phyloP scores from a whole-genome alignment of 2,113 vertebrate genomes.

The Calonectris borealis region DNA sequence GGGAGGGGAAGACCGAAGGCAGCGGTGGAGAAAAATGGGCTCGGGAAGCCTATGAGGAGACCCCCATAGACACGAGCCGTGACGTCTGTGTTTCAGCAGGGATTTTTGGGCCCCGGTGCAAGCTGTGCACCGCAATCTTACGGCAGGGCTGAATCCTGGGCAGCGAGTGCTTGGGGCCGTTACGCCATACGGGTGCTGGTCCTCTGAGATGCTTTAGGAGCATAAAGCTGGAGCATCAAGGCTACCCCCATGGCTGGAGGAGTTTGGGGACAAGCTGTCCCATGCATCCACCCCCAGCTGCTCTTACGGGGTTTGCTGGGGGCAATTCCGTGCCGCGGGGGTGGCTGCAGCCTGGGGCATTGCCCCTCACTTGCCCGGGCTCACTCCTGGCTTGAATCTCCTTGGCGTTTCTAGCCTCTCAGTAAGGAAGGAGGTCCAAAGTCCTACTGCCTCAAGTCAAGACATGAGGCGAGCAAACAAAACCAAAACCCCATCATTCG shows the following conservation, averaged over 20 bases:
- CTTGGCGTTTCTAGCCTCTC: neutral
- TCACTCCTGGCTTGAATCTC: neutral
- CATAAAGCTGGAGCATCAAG: neutral
- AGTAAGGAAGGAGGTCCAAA: neutral
- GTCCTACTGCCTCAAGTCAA: neutral
- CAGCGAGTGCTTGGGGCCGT: neutral
- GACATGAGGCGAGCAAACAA: neutral
- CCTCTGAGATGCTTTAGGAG: neutral
- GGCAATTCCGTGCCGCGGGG: neutral
- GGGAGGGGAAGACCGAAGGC: neutral
- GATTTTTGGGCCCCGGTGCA: neutral
- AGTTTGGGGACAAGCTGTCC: neutral
- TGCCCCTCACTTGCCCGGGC: neutral
- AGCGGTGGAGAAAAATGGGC: neutral
- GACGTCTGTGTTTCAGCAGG: neutral
- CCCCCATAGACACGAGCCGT: accelerated
- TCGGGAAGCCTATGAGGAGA: neutral
- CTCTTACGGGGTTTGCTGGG: neutral
- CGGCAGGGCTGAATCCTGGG: neutral
- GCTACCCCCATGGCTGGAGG: neutral
- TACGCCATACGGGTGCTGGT: neutral
- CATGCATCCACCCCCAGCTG: accelerated
- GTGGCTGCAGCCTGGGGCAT: neutral
- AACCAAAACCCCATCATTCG: neutral
- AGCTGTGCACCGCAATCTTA: neutral